Evolutionary conservation across 2,888 invertebrate species (phyloP).

Genomic region (Epirrhoe tristata): DNA sequence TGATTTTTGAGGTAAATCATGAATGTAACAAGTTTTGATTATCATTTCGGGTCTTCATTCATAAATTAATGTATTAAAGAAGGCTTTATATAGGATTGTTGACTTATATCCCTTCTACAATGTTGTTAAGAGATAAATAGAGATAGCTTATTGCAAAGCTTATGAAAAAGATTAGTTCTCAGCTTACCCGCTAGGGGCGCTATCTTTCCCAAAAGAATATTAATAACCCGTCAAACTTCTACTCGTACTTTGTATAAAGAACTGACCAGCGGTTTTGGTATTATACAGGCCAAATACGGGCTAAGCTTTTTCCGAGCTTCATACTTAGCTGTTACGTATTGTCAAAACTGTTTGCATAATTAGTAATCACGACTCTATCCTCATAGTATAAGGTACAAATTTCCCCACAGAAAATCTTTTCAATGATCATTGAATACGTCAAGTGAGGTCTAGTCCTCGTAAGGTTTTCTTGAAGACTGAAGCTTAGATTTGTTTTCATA

Average conservation of each 20-base stretch:
- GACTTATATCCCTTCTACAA: too few relatives aligned
- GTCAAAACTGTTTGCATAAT: conserved; percentile 9
- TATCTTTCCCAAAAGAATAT: neutral
- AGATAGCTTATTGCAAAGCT: neutral
- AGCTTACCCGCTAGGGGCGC: conserved; percentile 8
- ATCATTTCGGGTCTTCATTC: too few relatives aligned
- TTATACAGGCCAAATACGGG: conserved; percentile 8
- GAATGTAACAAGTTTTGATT: too few relatives aligned
- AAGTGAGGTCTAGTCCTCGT: conserved; percentile 28
- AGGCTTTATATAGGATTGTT: too few relatives aligned
- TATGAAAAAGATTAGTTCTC: conserved; percentile 1
- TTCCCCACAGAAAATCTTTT: conserved; percentile 3
- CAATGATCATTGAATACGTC: conserved; percentile 21
- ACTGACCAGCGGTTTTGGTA: conserved; percentile 14
- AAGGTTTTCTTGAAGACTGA: conserved; percentile 28
- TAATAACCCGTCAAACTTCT: conserved; percentile 12
- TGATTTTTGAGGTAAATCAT: too few relatives aligned
- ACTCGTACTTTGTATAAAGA: conserved; percentile 14
- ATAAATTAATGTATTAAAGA: too few relatives aligned
- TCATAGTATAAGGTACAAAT: conserved; percentile 8
- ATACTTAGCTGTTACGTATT: conserved; percentile 14
- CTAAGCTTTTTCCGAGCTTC: conserved; percentile 22
- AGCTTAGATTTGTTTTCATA: conserved; percentile 32
- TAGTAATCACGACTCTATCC: conserved; percentile 6
- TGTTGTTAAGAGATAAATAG: neutral